Evolutionary conservation across 2,797 vertebrate genomes (phyloP).

Genomic region (Ceyx erithaca): DNA sequence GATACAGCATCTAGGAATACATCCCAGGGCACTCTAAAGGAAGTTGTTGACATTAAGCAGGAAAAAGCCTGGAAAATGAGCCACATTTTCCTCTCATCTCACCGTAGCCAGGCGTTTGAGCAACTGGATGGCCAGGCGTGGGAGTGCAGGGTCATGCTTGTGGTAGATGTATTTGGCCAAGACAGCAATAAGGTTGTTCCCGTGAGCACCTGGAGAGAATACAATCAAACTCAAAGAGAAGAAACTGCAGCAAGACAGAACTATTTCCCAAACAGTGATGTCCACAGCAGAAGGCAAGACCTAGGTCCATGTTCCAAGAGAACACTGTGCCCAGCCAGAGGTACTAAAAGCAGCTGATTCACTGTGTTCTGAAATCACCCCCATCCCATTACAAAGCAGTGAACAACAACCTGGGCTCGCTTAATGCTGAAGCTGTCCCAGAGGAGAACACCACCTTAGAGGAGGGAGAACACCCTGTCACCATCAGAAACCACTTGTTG

Average conservation of each 20-base stretch:
- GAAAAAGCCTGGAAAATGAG: neutral
- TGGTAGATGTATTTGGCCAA: constrained; percentile 99
- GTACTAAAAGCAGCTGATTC: neutral
- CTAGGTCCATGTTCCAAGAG: neutral
- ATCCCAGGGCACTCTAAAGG: neutral
- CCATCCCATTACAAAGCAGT: neutral
- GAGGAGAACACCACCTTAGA: neutral
- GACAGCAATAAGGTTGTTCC: constrained; percentile 94
- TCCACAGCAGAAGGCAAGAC: neutral
- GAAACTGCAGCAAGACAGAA: neutral
- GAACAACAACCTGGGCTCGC: neutral
- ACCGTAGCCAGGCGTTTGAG: constrained; percentile 96
- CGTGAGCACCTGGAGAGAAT: constrained; percentile 84
- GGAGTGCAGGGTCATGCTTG: constrained; percentile 93
- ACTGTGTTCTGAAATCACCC: neutral
- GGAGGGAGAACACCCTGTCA: neutral
- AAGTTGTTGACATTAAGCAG: neutral
- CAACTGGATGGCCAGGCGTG: constrained; percentile 93
- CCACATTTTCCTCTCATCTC: neutral
- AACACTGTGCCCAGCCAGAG: neutral
- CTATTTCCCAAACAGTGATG: neutral
- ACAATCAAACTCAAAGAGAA: neutral
- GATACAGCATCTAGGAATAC: fast-evolving
- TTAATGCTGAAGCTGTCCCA: neutral
- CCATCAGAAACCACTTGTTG: neutral